phyloP scores from a whole-genome alignment of 1,140 invertebrate species.

The Batillaria attramentaria region DNA sequence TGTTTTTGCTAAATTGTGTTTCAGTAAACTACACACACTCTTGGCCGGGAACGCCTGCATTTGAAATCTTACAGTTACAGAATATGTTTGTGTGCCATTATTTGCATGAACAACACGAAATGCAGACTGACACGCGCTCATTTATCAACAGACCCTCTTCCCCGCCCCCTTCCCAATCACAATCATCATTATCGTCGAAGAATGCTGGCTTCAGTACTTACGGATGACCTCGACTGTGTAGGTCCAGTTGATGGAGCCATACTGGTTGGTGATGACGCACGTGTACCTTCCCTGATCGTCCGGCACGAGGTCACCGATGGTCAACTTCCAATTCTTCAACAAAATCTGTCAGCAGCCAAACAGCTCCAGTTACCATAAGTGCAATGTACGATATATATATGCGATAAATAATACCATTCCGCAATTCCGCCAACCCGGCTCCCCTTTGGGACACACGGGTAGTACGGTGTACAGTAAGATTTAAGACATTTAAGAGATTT shows the following conservation, averaged over 20 bases:
- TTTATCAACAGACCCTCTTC: no score
- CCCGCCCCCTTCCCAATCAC: no score
- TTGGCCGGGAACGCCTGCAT: no score
- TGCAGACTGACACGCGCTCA: no score
- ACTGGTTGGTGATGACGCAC: conserved; percentile 84
- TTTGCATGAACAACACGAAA: no score
- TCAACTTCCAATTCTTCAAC: conserved; percentile 37
- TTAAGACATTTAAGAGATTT: background rate
- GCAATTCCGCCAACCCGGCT: background rate
- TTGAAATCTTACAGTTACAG: no score
- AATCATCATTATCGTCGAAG: no score
- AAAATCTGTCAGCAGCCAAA: conserved; percentile 33
- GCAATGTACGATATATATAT: background rate
- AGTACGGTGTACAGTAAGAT: background rate
- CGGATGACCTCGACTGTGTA: conserved; percentile 83
- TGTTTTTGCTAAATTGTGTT: no score
- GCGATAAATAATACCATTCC: background rate
- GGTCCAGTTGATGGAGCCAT: conserved; percentile 84
- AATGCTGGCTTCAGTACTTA: conserved; percentile 70
- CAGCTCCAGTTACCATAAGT: background rate
- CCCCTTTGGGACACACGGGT: no score
- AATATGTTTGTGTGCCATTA: no score
- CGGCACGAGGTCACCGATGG: conserved; percentile 50
- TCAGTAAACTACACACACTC: no score
- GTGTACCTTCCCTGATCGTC: conserved; percentile 88